phyloP scores from a whole-genome alignment of 2,797 vertebrate genomes.

The Onychomys arenicola region DNA sequence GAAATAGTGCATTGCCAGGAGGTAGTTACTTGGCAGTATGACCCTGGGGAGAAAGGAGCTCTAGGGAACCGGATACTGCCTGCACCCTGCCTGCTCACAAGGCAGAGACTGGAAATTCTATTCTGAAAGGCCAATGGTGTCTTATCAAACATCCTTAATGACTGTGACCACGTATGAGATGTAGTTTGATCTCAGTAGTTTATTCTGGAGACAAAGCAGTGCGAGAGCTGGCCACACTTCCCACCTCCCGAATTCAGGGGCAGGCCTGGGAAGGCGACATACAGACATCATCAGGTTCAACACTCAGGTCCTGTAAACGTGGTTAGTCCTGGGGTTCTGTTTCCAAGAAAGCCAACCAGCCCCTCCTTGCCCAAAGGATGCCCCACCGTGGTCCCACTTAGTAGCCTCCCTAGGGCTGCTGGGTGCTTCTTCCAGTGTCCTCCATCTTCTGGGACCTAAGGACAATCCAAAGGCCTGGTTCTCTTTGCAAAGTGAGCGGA shows the following conservation, averaged over 20 bases:
- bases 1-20: conserved; percentile 67
- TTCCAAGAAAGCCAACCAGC: conserved; percentile 65
- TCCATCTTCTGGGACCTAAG: not conserved
- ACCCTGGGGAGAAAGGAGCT: conserved; percentile 72
- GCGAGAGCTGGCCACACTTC: conserved; percentile 87
- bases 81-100: conserved; percentile 71
- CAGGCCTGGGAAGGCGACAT: conserved; percentile 80
- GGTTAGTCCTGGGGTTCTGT: conserved; percentile 79
- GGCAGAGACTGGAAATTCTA: conserved; percentile 73
- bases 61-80: conserved; percentile 7
- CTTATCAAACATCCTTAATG: conserved; percentile 71
- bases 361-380: not conserved
- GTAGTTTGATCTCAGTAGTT: conserved; percentile 91
- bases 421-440: not conserved
- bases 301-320: conserved; percentile 85
- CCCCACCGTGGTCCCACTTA: not conserved
- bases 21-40: conserved; percentile 54
- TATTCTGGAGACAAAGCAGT: conserved; percentile 90
- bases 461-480: not conserved
- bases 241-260: conserved; percentile 82
- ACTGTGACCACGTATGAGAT: conserved; percentile 84
- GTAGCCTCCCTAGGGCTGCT: not conserved
- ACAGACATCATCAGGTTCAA: conserved; percentile 83
- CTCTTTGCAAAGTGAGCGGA: not conserved
- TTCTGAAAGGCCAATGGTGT: conserved; percentile 79